phyloP scores from a whole-genome alignment of 2,797 vertebrate genomes.

The Synaphobranchus kaupii region DNA sequence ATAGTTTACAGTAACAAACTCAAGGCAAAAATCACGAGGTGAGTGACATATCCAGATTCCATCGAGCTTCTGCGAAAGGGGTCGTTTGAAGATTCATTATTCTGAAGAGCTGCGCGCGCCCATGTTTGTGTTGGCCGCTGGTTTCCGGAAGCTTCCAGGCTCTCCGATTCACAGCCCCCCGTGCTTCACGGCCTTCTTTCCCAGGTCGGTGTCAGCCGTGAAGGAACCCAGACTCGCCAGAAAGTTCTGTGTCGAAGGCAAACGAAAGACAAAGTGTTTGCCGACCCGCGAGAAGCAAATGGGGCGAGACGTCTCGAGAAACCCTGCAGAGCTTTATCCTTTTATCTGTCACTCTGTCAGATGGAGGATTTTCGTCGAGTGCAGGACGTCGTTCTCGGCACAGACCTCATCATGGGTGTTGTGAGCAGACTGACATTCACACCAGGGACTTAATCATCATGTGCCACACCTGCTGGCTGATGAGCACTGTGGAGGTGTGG shows the following conservation, averaged over 20 bases:
- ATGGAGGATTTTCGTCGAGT: neutral
- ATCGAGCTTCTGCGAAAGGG: neutral
- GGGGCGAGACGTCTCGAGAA: neutral
- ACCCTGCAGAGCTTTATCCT: neutral
- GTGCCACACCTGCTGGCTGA: conserved; percentile 22
- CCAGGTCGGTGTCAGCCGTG: neutral
- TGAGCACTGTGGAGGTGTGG: neutral
- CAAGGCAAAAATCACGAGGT: neutral
- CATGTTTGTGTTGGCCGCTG: neutral
- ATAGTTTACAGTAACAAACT: neutral
- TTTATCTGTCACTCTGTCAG: neutral
- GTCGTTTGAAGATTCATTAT: too few species aligned
- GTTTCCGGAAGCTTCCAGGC: neutral
- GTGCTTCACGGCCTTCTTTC: neutral
- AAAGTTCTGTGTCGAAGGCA: neutral
- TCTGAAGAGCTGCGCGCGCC: neutral
- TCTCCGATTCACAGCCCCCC: neutral
- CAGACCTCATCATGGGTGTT: neutral
- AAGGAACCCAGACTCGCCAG: neutral
- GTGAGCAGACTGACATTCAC: conserved; percentile 5
- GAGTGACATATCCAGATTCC: neutral
- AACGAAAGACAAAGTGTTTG: neutral
- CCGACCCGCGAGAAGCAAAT: neutral
- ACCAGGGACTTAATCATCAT: conserved; percentile 40
- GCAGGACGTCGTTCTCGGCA: neutral